Evolutionary conservation across 2,113 vertebrate genomes (phyloP).

Genomic region (Bos javanicus): DNA sequence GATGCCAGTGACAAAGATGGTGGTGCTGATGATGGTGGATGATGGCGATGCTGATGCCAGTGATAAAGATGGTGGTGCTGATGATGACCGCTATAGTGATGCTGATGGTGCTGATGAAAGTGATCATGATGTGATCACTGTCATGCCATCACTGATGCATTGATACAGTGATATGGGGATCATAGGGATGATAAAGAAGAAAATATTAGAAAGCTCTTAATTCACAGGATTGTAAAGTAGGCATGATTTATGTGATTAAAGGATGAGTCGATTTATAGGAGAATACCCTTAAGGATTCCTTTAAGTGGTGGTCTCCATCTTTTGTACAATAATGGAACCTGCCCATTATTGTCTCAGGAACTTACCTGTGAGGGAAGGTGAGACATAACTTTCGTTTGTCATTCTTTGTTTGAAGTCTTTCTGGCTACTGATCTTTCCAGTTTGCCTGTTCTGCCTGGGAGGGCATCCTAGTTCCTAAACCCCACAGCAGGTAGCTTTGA

Average conservation of each 20-base stretch:
- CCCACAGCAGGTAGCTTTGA: fast-evolving
- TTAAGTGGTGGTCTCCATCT: too few species aligned
- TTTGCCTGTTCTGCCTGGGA: not conserved
- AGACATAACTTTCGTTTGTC: fast-evolving
- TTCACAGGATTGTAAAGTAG: not conserved
- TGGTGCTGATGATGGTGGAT: not conserved
- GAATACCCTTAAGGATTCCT: not conserved
- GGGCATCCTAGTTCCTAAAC: not conserved
- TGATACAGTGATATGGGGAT: not conserved
- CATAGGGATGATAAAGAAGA: not conserved
- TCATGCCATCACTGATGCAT: not conserved
- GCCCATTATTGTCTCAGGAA: not conserved
- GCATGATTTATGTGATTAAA: too few species aligned
- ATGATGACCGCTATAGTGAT: fast-evolving
- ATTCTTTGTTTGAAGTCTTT: not conserved
- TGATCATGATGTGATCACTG: not conserved
- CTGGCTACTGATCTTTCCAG: not conserved
- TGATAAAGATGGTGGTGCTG: not conserved
- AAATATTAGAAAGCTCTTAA: not conserved
- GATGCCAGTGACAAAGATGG: not conserved
- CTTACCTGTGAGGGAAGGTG: fast-evolving
- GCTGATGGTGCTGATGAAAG: not conserved
- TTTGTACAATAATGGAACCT: too few species aligned
- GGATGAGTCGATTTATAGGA: fast-evolving
- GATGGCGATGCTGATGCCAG: fast-evolving